Evolutionary conservation across 2,797 vertebrate genomes (phyloP).

Genomic region (Anguilla megastoma): DNA sequence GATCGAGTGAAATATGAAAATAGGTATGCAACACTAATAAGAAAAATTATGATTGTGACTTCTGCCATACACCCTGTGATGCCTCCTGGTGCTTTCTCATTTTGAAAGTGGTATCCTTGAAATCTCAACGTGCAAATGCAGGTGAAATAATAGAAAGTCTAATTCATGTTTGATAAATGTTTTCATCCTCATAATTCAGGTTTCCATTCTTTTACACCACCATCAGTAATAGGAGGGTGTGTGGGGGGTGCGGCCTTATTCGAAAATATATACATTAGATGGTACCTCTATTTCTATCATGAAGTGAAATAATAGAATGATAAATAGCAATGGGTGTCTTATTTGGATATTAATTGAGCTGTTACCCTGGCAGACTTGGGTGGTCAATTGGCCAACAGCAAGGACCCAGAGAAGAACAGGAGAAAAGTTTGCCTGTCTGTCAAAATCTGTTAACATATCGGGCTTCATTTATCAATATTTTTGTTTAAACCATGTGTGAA

Average conservation of each 20-base stretch:
- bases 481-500: too few relatives aligned
- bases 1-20: not conserved
- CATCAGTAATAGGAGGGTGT: not conserved
- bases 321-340: not conserved
- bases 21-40: not conserved
- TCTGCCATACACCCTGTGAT: not conserved
- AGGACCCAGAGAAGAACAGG: not conserved
- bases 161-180: not conserved
- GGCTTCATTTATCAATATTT: too few relatives aligned
- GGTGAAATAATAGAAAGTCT: not conserved
- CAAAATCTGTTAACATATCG: not conserved
- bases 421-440: not conserved
- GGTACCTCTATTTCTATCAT: not conserved
- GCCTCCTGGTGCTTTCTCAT: not conserved
- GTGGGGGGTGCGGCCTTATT: not conserved
- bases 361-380: constrained; percentile 16
- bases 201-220: not conserved
- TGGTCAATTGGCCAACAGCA: not conserved
- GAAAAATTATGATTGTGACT: not conserved
- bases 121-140: not conserved
- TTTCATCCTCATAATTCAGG: not conserved
- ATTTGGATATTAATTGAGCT: constrained; percentile 30
- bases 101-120: not conserved
- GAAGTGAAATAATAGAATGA: not conserved
- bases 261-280: not conserved